phyloP scores from a whole-genome alignment of 2,113 vertebrate species.

The Gallinago paraguaiae region DNA sequence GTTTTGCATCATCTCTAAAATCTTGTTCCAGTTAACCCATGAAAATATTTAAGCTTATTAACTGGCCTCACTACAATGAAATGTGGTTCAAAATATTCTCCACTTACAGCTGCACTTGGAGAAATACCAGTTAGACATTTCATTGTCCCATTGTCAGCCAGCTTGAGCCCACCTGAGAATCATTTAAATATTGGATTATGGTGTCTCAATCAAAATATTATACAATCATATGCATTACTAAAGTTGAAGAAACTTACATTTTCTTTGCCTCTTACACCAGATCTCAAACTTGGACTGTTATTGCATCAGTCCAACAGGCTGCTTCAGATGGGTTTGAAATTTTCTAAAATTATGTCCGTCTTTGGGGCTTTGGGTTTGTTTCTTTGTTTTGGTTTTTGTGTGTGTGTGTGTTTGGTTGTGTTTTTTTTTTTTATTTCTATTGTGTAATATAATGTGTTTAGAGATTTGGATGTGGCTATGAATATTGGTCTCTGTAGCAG shows the following conservation, averaged over 20 bases:
- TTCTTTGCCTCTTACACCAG: background rate
- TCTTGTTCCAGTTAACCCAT: background rate
- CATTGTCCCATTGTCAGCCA: background rate
- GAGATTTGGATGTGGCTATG: background rate
- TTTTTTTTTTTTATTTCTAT: background rate
- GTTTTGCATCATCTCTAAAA: conserved; percentile 7
- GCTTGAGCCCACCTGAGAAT: background rate
- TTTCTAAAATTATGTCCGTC: background rate
- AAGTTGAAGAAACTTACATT: background rate
- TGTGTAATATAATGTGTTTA: background rate
- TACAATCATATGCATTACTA: background rate
- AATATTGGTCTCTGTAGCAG: background rate
- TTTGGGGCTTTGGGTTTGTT: background rate
- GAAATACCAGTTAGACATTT: background rate
- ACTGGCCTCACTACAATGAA: background rate
- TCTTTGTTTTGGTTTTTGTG: background rate
- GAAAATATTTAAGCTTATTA: background rate
- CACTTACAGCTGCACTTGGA: background rate
- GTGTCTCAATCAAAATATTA: background rate
- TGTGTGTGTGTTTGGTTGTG: no score
- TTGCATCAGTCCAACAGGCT: background rate
- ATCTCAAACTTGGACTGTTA: background rate
- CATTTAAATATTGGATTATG: background rate
- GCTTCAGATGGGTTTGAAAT: background rate
- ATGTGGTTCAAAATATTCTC: background rate